Conservation (phyloP, 2,113 vertebrate species). For the Sinocyclocheilus anshuiensis region DNA sequence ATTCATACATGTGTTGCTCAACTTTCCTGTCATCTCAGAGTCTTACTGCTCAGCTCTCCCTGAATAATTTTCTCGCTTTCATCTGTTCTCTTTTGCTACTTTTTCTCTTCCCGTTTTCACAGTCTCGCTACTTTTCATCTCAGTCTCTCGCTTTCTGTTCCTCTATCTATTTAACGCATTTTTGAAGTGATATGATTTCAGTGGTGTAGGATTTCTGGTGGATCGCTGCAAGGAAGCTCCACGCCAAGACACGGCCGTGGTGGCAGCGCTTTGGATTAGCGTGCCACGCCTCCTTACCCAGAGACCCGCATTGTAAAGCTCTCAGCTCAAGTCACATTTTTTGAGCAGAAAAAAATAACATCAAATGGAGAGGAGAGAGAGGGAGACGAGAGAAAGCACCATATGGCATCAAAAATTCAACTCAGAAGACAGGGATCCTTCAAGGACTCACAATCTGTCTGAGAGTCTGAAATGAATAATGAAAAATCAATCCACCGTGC, state of each 20-base stretch:
- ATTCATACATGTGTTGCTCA: background rate
- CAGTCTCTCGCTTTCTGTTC: background rate
- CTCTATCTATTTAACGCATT: background rate
- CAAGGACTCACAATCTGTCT: constrained; percentile 45
- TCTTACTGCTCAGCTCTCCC: background rate
- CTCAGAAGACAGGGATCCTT: constrained; percentile 46
- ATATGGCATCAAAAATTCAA: constrained; percentile 46
- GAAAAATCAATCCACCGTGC: constrained; percentile 42
- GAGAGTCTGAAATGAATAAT: constrained; percentile 46
- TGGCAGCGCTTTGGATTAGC: constrained; percentile 13
- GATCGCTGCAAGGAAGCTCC: constrained; percentile 16
- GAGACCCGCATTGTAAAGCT: constrained; percentile 20
- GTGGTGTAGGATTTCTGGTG: constrained; percentile 32
- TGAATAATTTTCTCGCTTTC: background rate
- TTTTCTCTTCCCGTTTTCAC: background rate
- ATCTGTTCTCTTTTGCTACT: background rate
- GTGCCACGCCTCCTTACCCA: constrained; percentile 3
- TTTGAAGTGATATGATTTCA: constrained; percentile 38
- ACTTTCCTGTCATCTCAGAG: constrained; percentile 8
- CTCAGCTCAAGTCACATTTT: constrained; percentile 25
- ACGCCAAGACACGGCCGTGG: background rate
- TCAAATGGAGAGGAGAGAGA: constrained; percentile 30
- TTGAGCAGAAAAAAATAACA: constrained; percentile 14
- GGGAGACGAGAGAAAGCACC: constrained; percentile 11
- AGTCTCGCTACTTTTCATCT: background rate